These are phyloP conservation scores for Mimas tiliae DNA, from an alignment of 2,888 invertebrate species.

Conservation along the genomic window DNA sequence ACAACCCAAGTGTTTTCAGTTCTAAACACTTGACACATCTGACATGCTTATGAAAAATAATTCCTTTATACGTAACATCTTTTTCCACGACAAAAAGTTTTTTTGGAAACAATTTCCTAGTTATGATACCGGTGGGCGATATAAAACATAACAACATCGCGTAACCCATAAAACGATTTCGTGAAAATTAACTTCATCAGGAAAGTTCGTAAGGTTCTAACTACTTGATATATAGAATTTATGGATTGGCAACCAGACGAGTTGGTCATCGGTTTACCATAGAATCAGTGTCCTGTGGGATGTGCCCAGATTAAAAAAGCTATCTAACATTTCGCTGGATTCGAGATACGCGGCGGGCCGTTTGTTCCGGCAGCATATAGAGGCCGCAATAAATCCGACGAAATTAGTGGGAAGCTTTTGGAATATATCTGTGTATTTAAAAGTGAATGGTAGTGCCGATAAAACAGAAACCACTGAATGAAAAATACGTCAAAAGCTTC, in stretches of 20 bases:
- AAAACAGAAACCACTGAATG: constrained; percentile 1
- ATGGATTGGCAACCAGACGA: not conserved
- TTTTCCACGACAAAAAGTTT: constrained; percentile 30
- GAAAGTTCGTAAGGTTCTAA: constrained; percentile 3
- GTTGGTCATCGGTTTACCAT: constrained; percentile 7
- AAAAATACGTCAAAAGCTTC: not conserved
- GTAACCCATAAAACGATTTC: constrained; percentile 76
- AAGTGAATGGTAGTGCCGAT: constrained; percentile 6
- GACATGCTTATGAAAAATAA: not conserved
- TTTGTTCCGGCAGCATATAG: constrained; percentile 19
- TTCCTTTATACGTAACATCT: not conserved
- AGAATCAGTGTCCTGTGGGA: constrained; percentile 18
- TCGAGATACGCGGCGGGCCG: constrained; percentile 1
- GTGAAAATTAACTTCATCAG: constrained; percentile 77
- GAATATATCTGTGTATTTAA: constrained; percentile 4
- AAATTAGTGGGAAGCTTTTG: constrained; percentile 12
- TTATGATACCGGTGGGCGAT: constrained; percentile 77
- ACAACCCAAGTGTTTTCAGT: no score
- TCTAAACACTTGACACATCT: no score
- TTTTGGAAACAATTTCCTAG: constrained; percentile 76
- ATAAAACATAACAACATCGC: constrained; percentile 76
- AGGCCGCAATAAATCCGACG: constrained; percentile 22
- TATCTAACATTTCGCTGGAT: constrained; percentile 16
- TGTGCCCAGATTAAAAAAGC: constrained; percentile 21
- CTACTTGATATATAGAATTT: not conserved